phyloP scores from a whole-genome alignment of 2,797 vertebrate species.

The Poeciliopsis paucimaculata region DNA sequence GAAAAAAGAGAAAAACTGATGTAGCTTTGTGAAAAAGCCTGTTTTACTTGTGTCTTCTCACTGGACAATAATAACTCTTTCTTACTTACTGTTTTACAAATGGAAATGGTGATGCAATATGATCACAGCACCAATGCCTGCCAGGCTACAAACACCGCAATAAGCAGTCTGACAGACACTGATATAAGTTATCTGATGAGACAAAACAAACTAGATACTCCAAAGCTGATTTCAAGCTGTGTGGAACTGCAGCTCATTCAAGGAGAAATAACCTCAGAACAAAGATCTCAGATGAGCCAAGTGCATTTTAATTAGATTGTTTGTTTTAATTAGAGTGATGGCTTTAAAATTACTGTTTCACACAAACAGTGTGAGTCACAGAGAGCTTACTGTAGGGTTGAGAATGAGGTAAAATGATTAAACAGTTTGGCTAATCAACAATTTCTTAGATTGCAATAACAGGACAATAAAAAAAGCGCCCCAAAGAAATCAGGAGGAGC shows the following conservation, averaged over 20 bases:
- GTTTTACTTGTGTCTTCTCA: conserved; percentile 14
- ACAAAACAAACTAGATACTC: conserved; percentile 53
- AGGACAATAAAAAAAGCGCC: neutral
- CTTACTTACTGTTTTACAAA: conserved; percentile 10
- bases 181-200: conserved; percentile 42
- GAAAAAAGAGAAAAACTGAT: neutral
- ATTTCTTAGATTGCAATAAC: conserved; percentile 20
- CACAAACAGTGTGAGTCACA: conserved; percentile 12
- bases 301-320: conserved; percentile 37
- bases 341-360: conserved; percentile 24
- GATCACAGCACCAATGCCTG: conserved; percentile 27
- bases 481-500: neutral
- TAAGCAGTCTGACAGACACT: conserved; percentile 47
- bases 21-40: neutral
- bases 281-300: conserved; percentile 43
- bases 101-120: conserved; percentile 22
- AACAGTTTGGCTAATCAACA: conserved; percentile 13
- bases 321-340: conserved; percentile 35
- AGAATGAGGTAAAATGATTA: conserved; percentile 3
- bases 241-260: conserved; percentile 18
- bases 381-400: conserved; percentile 11
- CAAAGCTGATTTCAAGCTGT: conserved; percentile 44
- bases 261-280: conserved; percentile 39
- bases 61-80: neutral
- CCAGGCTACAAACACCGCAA: conserved; percentile 32